phyloP scores from a whole-genome alignment of 2,797 vertebrate genomes.

The Rousettus madagascariensis region DNA sequence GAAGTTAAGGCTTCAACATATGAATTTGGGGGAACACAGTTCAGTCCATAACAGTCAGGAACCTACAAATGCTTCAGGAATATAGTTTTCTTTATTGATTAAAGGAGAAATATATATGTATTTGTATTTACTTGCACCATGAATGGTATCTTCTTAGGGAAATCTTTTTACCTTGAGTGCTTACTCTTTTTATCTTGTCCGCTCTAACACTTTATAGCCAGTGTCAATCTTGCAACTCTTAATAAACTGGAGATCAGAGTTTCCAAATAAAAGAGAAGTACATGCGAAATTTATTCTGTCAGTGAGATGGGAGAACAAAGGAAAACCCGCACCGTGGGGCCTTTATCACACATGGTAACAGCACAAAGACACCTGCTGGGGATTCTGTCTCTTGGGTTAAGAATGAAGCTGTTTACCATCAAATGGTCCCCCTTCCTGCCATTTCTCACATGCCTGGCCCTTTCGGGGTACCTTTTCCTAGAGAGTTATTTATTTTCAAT shows the following conservation, averaged over 20 bases:
- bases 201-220: not conserved
- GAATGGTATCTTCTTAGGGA: not conserved
- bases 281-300: not conserved
- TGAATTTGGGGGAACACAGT: not conserved
- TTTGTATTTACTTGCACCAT: not conserved
- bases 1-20: not conserved
- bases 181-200: not conserved
- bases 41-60: not conserved
- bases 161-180: not conserved
- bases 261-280: not conserved
- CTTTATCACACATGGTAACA: not conserved
- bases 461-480: not conserved
- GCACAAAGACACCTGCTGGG: not conserved
- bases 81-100: not conserved
- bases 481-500: constrained; percentile 9
- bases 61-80: not conserved
- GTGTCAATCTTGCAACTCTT: not conserved
- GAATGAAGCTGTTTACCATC: constrained; percentile 57
- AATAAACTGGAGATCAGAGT: not conserved
- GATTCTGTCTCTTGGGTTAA: not conserved
- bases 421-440: not conserved
- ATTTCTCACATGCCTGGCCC: not conserved
- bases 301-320: not conserved
- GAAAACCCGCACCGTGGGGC: not conserved
- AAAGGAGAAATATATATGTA: not conserved